Evolutionary conservation across 37 sponge, comb jelly and placozoan species (phyloP).

Genomic region (Agelas oroides): DNA sequence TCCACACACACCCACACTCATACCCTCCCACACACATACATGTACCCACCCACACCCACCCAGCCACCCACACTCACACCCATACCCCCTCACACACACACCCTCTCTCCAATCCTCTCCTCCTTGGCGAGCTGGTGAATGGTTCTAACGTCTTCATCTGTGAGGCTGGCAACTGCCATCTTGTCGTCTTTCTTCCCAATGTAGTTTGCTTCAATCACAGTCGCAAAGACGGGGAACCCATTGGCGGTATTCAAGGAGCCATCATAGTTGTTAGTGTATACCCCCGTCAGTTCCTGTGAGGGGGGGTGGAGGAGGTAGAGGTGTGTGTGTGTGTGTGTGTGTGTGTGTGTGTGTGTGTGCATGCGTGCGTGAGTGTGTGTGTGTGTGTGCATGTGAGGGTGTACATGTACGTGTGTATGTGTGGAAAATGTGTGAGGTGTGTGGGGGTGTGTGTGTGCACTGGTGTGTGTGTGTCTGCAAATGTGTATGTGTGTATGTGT

Average conservation of each 20-base stretch:
- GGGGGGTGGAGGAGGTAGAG: background rate
- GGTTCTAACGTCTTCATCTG: conserved; percentile 92
- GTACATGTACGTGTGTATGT: background rate
- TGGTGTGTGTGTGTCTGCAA: too few species aligned
- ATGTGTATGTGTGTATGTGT: too few species aligned
- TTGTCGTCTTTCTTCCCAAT: conserved; percentile 94
- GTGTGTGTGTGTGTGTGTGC: background rate
- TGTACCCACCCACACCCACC: background rate
- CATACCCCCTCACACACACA: background rate
- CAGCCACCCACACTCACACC: background rate
- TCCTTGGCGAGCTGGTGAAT: conserved; percentile 91
- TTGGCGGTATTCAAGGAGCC: conserved; percentile 98
- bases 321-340: background rate
- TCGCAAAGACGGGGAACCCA: conserved; percentile 99
- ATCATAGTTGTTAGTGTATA: conserved; percentile 96
- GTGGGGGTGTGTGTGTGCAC: too few species aligned
- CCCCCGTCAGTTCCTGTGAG: conserved; percentile 92
- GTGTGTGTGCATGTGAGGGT: background rate
- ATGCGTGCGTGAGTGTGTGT: background rate
- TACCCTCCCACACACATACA: background rate
- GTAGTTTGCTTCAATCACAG: conserved; percentile 97
- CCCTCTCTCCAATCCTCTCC: conserved; percentile 93
- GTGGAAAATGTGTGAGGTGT: background rate
- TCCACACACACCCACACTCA: too few species aligned
- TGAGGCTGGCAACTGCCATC: conserved; percentile 85